Base-by-base conservation (phyloP, 2,113 vertebrate species). In the Rhinogobius similis region DNA sequence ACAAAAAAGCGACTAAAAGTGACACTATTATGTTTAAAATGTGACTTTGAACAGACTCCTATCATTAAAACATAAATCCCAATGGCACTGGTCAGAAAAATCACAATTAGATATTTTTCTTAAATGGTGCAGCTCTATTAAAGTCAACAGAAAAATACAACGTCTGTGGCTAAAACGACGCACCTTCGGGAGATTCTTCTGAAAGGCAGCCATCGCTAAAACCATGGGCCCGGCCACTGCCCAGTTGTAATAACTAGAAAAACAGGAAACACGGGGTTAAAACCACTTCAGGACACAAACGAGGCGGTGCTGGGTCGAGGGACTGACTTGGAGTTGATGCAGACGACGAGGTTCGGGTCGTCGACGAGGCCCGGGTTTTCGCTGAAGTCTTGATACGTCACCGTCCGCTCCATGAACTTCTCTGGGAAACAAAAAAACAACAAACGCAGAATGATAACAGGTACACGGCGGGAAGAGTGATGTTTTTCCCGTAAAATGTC, bases 221-320 rank as follows among this genome's bases (percentile, higher is more conserved):
- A 99, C 81, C 91, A 99, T 96, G 3, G 97, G 97, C 71, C 95
- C 96, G 69, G 97, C 97, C 56, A 95, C 96, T 55, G 94, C 95
- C 98, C 98, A 99, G 90, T 93, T 99, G 67, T 98, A 99, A 82
- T 96, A 95, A 68, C 98, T 99, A 76, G 11, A 85, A 72, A 69
- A 72, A 69, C 29, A 58, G 52, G 23, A 55, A 14, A 55, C 21
- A 23, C 10, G 8, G 5, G 52, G 4, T 24, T 48, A n/a, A 29
- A 69, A 67, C 14, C 59, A 66, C 29, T 14, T 41, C 10, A 43
- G 32, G 6, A 4, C 18, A 72, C 39, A 58, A 4, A 23, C 29
- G 36, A 29, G 10, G 77, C 10, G 11, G 50, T 24, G 3, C 21
- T 23, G 21, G 3, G 50, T 4, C 4, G 2, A 1, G 11, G 48